These are phyloP conservation scores for Dicrostonyx torquatus DNA, from an alignment of 2,797 vertebrate genomes.

Conservation along the genomic window DNA sequence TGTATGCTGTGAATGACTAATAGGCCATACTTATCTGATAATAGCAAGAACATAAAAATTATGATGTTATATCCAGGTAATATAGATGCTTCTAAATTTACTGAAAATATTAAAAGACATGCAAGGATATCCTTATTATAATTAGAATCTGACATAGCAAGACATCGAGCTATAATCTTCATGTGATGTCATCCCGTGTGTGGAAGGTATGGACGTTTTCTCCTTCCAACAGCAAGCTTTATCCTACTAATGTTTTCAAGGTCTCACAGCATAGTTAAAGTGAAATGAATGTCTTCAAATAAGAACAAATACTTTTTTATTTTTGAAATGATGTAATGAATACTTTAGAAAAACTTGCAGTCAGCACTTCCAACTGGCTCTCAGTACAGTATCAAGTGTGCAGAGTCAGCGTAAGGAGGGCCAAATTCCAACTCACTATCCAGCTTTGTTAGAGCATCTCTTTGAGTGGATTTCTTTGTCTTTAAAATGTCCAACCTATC, in stretches of 20 bases:
- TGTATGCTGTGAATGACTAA: neutral
- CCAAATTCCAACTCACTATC: constrained; percentile 48
- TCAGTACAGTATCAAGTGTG: neutral
- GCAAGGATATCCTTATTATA: neutral
- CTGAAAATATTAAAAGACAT: neutral
- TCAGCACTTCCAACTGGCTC: neutral
- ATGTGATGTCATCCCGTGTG: neutral
- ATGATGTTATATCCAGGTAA: neutral
- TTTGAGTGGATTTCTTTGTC: constrained; percentile 62
- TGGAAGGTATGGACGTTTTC: neutral
- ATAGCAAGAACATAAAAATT: neutral
- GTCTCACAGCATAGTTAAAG: constrained; percentile 4
- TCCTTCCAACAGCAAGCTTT: neutral
- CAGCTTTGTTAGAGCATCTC: constrained; percentile 71
- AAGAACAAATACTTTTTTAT: neutral
- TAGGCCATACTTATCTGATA: neutral
- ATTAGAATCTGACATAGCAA: neutral
- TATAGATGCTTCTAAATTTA: neutral
- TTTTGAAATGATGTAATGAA: neutral
- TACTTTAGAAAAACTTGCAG: neutral
- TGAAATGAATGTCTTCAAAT: neutral
- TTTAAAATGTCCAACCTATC: constrained; percentile 50
- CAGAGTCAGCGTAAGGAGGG: neutral
- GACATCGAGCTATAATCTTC: neutral
- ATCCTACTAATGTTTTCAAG: constrained; percentile 30